Base-by-base conservation (phyloP, 2,888 invertebrate genomes). In the Drosophila prolongata region DNA sequence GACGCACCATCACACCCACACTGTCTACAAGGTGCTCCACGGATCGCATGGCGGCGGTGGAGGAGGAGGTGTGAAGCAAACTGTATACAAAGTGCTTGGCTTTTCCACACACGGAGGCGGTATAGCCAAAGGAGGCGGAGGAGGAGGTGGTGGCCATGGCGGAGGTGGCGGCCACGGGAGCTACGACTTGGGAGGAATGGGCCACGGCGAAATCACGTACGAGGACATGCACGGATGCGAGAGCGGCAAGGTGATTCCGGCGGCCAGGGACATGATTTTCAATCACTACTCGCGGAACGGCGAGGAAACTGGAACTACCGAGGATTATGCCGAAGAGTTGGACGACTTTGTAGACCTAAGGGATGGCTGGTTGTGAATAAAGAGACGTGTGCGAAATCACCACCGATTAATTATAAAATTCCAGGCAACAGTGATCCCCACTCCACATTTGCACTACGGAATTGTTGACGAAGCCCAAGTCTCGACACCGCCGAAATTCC, bases 1-100 rank as follows among this genome's bases (percentile, higher is more conserved):
- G 89, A 95, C 95, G 75, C 95, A 96, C 84, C 95, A 96, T 82
- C 90, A 90, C 71, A 96, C 95, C 58, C 96, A 96, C 89, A 96
- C 96, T 6, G 88, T 91, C 46, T 95, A 95, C 77, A 96, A 96
- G 86, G 95, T 96, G 89, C 93, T 96, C 30, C 95, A 95, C 82
- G 95, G 95, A 84, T 19, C 49, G 13, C 93, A 93, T 75, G 93
- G 93, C 3, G 94, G 65, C 0, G 75, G 76, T 1, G 68, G 74
- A 76, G 93, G 94, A 40, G 94, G 93, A 10, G 93, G 47, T 24
- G 40, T 49, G 53, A 90, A 90, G 60, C 90, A 90, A 66, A 90
- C 90, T 2, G 78, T 90, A 54, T 90, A 90, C 59, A 90, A 90
- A 73, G 80, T 90, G 16, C 78, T 89, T 1, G 89, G 86, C 9